Evolutionary conservation across 2,888 invertebrate species (phyloP), one percentile per base, ranked within the genome.

Genomic region (Ophion slaviceki): DNA sequence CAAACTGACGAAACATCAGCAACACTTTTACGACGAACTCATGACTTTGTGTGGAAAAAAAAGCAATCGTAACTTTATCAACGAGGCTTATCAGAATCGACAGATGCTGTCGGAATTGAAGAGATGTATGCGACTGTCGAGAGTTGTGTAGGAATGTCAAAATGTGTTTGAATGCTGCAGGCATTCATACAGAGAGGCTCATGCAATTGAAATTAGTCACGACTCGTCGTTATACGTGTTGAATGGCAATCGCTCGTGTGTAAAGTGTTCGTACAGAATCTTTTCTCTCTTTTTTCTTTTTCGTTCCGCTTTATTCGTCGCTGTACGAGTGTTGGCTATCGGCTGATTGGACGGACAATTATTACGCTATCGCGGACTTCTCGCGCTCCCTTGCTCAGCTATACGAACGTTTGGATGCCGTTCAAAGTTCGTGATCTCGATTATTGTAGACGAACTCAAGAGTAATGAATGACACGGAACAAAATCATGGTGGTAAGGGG

Each of bases 121-220:
- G 28, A 47, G 66, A 67, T 76, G 70, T 76, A 74, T 64, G 64
- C 47, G 66, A 61, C 59, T 59, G 57, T 59, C 17, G 74, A 40
- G n/a, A 76, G 53, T 61, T 71, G 66, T 75, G 32, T 24, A 80
- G 85, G 82, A 85, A 85, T 85, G 82, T 79, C 71, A 71, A 79
- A 81, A 76, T 71, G 67, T 61, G 70, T 85, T 75, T 79, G 79
- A 76, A 82, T 85, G 82, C 85, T 68, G 79, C 45, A 57, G 28
- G 79, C 75, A 85, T 82, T 71, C 57, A 59, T 77, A 64, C 40
- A 45, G 57, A 45, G 57, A 67, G 75, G 75, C 71, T 85, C 82
- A 53, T 82, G 79, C 82, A 79, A 82, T 85, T 76, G 75, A 82
- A 85, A 85, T 85, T 85, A 82, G 79, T 79, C 85, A 82, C 61